phyloP scores from a whole-genome alignment of 2,113 vertebrate species.

The Oreochromis aureus region DNA sequence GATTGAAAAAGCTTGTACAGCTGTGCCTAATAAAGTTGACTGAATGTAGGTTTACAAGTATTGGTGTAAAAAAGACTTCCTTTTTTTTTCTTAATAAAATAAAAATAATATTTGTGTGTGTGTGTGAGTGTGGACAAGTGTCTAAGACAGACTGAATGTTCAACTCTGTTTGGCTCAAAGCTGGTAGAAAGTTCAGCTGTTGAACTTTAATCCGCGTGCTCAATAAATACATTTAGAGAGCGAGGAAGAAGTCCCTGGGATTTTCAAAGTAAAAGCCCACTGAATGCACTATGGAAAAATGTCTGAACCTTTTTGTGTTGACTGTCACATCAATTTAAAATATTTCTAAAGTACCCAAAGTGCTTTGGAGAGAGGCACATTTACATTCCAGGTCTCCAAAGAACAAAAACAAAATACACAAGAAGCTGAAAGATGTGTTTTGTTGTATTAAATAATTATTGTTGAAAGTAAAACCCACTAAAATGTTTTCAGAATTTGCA shows the following conservation, averaged over 20 bases:
- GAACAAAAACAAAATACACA: no score
- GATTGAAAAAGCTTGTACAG: not conserved
- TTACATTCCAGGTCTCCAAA: no score
- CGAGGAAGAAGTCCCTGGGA: not conserved
- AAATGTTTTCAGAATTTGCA: not conserved
- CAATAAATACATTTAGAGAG: not conserved
- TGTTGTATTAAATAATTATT: not conserved
- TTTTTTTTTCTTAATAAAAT: not conserved
- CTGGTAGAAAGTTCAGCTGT: not conserved
- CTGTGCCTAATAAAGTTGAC: not conserved
- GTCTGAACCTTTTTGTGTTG: not conserved
- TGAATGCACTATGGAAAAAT: not conserved
- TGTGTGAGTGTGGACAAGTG: not conserved
- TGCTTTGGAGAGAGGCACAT: no score
- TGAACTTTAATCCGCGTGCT: not conserved
- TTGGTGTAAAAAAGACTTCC: not conserved
- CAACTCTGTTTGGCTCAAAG: not conserved
- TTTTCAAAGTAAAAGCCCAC: not conserved
- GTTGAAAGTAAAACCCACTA: not conserved
- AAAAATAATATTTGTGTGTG: not conserved
- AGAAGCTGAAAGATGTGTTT: no score
- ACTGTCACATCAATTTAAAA: no score
- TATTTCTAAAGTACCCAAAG: no score
- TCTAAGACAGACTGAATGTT: not conserved
- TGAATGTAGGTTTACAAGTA: not conserved